Conservation (phyloP, 2,113 vertebrate genomes). For the Nyctereutes procyonoides region DNA sequence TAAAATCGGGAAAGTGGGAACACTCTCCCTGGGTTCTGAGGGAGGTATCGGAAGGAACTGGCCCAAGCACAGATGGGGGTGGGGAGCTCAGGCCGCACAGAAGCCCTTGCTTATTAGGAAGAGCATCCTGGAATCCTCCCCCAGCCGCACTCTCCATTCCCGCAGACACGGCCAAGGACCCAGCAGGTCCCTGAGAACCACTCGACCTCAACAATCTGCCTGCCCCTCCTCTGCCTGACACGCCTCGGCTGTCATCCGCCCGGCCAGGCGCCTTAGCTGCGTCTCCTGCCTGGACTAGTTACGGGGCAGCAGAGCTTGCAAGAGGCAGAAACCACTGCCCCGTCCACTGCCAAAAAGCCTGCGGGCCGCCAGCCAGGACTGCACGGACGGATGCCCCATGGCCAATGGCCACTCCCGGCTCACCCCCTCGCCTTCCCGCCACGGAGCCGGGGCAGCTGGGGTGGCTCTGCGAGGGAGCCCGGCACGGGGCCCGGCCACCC, state of each 20-base stretch:
- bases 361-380: not conserved
- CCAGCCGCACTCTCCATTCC: accelerated
- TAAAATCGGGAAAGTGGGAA: not conserved
- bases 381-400: accelerated
- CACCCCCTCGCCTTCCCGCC: not conserved
- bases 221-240: not conserved
- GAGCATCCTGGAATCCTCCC: not conserved
- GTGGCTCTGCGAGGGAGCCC: not conserved
- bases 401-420: not conserved
- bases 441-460: accelerated
- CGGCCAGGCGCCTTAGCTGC: accelerated
- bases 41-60: not conserved
- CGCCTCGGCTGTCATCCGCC: not conserved
- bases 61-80: accelerated
- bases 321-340: not conserved
- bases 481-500: accelerated
- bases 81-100: no score
- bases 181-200: not conserved
- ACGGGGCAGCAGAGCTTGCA: no score
- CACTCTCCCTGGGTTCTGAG: not conserved
- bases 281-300: not conserved
- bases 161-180: not conserved
- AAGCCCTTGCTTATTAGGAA: not conserved
- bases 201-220: accelerated
- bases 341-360: accelerated